Evolutionary conservation across 2,797 vertebrate species (phyloP).

Genomic region (Vespertilio murinus): DNA sequence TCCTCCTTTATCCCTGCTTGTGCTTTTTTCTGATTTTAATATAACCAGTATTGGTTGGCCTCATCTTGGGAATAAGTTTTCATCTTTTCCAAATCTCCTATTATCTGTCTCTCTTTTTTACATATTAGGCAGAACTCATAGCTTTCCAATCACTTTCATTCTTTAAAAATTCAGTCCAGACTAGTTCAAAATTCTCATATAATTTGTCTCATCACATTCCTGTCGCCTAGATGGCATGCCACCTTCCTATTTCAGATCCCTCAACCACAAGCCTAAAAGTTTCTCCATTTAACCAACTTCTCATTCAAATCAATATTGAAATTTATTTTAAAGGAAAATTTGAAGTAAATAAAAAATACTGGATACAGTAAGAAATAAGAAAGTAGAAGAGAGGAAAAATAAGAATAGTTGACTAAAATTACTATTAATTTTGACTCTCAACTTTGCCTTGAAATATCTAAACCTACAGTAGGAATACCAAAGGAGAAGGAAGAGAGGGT

Average conservation of each 20-base stretch:
- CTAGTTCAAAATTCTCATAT: not conserved
- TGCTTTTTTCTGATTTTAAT: slow-evolving; percentile 4
- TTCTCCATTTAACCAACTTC: not conserved
- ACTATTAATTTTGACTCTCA: not conserved
- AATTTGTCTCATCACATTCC: not conserved
- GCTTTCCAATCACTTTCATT: not conserved
- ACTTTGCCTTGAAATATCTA: not conserved
- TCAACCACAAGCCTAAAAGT: not conserved
- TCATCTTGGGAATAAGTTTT: not conserved
- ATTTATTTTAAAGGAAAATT: not conserved
- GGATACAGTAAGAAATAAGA: not conserved
- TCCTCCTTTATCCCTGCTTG: not conserved
- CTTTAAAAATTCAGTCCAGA: not conserved
- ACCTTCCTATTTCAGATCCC: not conserved
- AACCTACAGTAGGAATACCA: not conserved
- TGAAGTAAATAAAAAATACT: not conserved
- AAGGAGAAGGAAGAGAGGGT: not conserved
- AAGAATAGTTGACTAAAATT: not conserved
- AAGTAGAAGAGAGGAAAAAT: not conserved
- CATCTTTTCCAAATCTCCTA: not conserved
- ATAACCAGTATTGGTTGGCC: not conserved
- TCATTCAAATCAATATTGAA: not conserved
- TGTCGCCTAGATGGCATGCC: not conserved
- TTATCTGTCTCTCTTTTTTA: not conserved
- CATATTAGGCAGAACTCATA: not conserved